Percentiles rank a stretch among this genome's conserved stretches.
Evolutionary conservation across 2,888 invertebrate species (phyloP).

Genomic region (Amphipyra berbera): DNA sequence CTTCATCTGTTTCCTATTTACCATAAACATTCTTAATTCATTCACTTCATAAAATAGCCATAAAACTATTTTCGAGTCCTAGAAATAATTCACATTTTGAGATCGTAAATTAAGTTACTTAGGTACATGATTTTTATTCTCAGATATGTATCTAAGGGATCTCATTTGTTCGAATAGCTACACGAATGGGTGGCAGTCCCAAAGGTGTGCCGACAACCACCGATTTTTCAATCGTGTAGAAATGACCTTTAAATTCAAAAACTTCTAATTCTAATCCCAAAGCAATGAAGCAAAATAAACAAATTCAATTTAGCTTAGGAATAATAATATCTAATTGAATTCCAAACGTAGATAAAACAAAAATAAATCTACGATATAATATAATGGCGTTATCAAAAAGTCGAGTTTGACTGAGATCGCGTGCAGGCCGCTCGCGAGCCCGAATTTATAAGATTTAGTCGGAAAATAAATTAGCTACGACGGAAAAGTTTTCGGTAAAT

Average conservation of each 20-base stretch:
- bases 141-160: too few species aligned
- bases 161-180: too few species aligned
- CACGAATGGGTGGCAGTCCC: too few species aligned
- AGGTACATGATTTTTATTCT: not conserved
- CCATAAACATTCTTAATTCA: not conserved
- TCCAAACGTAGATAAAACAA: slow-evolving; percentile 65
- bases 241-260: not conserved
- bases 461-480: slow-evolving; percentile 88
- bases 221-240: too few species aligned
- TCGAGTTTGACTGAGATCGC: slow-evolving; percentile 85
- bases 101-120: not conserved
- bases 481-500: slow-evolving; percentile 87
- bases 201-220: not conserved
- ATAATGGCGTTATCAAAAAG: slow-evolving; percentile 85
- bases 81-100: not conserved
- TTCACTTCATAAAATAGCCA: not conserved
- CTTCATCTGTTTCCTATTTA: not conserved
- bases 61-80: not conserved
- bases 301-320: slow-evolving; percentile 34
- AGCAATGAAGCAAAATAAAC: slow-evolving; percentile 6
- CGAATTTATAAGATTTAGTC: slow-evolving; percentile 87
- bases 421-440: slow-evolving; percentile 82
- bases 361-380: slow-evolving; percentile 72
- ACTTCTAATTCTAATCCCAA: not conserved
- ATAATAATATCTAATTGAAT: slow-evolving; percentile 49